Evolutionary conservation across 2,113 vertebrate genomes (phyloP).

Genomic region (Bungarus multicinctus): DNA sequence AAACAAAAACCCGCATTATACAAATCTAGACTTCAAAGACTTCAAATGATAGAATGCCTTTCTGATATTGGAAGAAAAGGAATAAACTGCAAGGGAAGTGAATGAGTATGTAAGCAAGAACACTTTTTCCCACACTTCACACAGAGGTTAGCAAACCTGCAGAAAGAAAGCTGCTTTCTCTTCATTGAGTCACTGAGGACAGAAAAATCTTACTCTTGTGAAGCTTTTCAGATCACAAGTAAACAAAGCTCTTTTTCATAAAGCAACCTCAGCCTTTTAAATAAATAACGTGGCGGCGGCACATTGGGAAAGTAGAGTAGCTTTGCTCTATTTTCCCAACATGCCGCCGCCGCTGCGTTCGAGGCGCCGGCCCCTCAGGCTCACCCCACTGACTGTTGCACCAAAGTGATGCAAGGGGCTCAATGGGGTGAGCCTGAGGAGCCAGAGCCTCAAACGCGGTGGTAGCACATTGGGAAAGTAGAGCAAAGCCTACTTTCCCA

Average conservation of each 20-base stretch:
- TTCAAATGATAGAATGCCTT: not conserved
- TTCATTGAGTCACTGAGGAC: not conserved
- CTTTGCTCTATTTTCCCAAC: too few relatives aligned
- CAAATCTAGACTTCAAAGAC: not conserved
- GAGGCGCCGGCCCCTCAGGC: too few relatives aligned
- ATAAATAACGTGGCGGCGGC: not conserved
- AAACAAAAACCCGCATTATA: not conserved
- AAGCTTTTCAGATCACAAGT: not conserved
- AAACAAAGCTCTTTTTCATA: not conserved
- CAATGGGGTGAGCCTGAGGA: too few relatives aligned
- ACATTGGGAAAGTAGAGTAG: too few relatives aligned
- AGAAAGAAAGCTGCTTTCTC: not conserved
- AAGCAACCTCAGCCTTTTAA: not conserved
- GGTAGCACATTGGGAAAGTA: too few relatives aligned
- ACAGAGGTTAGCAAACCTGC: conserved; percentile 5
- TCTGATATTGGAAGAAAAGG: not conserved
- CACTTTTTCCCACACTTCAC: not conserved
- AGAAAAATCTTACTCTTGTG: not conserved
- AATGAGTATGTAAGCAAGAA: not conserved
- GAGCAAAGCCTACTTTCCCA: too few relatives aligned
- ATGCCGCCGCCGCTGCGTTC: too few relatives aligned
- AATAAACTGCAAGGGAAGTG: not conserved
- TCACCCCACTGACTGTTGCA: too few relatives aligned
- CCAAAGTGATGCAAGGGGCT: too few relatives aligned
- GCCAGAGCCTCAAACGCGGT: too few relatives aligned